Evolutionary conservation across 2,113 vertebrate genomes (phyloP).

Genomic region (Saguinus imperator): DNA sequence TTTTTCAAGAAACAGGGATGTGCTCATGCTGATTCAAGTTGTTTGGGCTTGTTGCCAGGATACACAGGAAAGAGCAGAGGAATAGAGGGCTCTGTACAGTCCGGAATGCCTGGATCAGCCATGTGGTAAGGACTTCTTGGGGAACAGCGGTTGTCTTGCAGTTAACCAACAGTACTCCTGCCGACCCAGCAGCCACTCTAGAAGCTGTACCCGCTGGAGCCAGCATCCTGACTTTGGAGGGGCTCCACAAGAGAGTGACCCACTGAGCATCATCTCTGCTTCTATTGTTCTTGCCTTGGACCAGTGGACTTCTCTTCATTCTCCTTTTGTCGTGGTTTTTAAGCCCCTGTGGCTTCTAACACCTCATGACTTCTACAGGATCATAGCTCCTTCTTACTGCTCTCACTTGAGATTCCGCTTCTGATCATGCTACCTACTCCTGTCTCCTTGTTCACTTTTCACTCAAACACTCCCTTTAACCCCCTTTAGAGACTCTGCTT

Average conservation of each 20-base stretch:
- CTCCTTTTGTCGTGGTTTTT: background rate
- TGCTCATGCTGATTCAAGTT: background rate
- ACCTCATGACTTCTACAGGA: background rate
- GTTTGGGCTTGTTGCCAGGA: background rate
- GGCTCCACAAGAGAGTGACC: background rate
- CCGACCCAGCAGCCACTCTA: no score
- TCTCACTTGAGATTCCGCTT: background rate
- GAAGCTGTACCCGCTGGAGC: no score
- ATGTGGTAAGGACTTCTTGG: rapidly evolving
- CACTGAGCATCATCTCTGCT: background rate
- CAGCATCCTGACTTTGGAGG: background rate
- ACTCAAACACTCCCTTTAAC: background rate
- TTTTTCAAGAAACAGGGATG: background rate
- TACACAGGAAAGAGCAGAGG: background rate
- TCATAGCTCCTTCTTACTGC: background rate
- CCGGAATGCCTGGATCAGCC: background rate
- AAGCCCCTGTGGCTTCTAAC: background rate
- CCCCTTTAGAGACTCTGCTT: background rate
- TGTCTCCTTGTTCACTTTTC: background rate
- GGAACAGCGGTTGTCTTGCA: background rate
- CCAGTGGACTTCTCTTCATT: background rate
- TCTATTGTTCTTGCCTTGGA: background rate
- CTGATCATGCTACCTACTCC: background rate
- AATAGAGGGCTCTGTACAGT: background rate
- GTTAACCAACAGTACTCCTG: background rate